Evolutionary conservation across 92 coral and sea anemone genomes (phyloP).

Genomic region (Anthopleura xanthogrammica): DNA sequence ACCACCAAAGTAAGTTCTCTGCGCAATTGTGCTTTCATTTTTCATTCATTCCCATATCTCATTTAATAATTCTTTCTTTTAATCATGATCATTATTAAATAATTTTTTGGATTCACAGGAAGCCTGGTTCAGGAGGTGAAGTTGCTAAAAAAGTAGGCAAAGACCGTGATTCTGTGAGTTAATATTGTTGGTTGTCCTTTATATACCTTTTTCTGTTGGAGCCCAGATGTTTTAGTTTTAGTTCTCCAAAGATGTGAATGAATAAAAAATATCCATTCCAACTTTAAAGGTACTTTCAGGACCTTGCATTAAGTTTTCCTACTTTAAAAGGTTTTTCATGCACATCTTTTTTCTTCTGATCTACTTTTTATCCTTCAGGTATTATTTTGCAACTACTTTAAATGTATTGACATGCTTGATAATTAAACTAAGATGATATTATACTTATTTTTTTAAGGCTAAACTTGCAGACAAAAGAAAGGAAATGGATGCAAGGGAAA

Average conservation of each 20-base stretch:
- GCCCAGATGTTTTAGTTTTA: too few relatives aligned
- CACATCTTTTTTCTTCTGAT: too few relatives aligned
- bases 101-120: constrained; percentile 41
- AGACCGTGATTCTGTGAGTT: constrained; percentile 41
- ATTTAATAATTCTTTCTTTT: neutral
- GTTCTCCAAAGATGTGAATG: too few relatives aligned
- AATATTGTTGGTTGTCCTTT: neutral
- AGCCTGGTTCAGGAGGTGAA: constrained; percentile 74
- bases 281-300: too few relatives aligned
- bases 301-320: too few relatives aligned
- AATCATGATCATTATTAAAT: neutral
- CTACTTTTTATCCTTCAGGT: too few relatives aligned
- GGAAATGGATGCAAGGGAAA: constrained; percentile 87
- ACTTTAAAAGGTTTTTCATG: too few relatives aligned
- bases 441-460: constrained; percentile 11
- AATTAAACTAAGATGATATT: too few relatives aligned
- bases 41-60: neutral
- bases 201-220: too few relatives aligned
- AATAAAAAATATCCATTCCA: too few relatives aligned
- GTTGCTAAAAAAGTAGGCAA: constrained; percentile 62
- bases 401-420: too few relatives aligned
- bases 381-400: too few relatives aligned
- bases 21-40: neutral
- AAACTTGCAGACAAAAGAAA: constrained; percentile 50
- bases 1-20: constrained; percentile 51